Conservation (phyloP, 2,888 invertebrate genomes). For the Gastracanthus pulcherrimus region DNA sequence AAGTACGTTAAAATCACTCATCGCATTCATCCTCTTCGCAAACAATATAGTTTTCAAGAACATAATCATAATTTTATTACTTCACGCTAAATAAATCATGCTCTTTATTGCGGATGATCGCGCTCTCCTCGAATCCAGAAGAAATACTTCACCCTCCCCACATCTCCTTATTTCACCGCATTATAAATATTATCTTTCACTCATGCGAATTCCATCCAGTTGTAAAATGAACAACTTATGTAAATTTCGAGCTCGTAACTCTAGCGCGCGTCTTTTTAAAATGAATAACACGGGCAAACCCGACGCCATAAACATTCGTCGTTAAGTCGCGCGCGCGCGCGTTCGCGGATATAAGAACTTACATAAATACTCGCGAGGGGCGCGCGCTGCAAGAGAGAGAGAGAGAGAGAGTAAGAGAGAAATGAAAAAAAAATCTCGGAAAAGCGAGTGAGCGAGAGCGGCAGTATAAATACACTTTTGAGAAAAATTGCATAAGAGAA, state of each 20-base stretch:
- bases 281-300: slow-evolving; percentile 31
- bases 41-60: background rate
- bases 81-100: background rate
- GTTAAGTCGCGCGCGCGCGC: background rate
- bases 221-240: slow-evolving; percentile 29
- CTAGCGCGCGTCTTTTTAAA: slow-evolving; percentile 6
- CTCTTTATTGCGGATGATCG: background rate
- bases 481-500: slow-evolving; percentile 27
- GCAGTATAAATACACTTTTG: slow-evolving; percentile 23
- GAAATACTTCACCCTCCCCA: background rate
- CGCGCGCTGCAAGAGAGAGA: background rate
- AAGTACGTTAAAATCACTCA: too few species aligned
- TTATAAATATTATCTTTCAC: slow-evolving; percentile 9
- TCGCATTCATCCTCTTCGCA: background rate
- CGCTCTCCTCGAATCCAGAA: too few species aligned
- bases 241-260: background rate
- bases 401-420: slow-evolving; percentile 7
- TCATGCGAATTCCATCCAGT: slow-evolving; percentile 6
- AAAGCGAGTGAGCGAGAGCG: background rate
- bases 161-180: background rate
- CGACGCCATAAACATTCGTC: slow-evolving; percentile 31
- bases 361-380: slow-evolving; percentile 29
- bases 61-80: background rate
- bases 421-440: background rate
- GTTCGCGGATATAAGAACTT: slow-evolving; percentile 26